These are phyloP conservation scores for Acanthurus leucopareius DNA, from an alignment of 2,797 vertebrate species.

Conservation along the genomic window DNA sequence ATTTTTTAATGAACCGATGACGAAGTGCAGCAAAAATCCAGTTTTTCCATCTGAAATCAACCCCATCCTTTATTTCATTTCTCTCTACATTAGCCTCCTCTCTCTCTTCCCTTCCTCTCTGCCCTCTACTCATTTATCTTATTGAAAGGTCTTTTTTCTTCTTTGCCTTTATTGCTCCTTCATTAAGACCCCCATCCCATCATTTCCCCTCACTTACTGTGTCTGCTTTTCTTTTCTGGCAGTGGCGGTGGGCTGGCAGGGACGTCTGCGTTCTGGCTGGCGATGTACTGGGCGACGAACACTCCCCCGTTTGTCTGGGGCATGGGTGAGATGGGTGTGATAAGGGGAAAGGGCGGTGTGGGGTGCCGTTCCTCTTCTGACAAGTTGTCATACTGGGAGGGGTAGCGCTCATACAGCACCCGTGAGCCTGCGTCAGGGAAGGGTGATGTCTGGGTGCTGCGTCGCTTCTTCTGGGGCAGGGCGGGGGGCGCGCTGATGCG, in stretches of 20 bases:
- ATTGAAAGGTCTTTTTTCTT: conserved; percentile 39
- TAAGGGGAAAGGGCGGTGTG: conserved; percentile 76
- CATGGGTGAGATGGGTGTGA: conserved; percentile 90
- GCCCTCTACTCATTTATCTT: conserved; percentile 30
- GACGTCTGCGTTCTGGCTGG: conserved; percentile 83
- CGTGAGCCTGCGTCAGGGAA: conserved; percentile 83
- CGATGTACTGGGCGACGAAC: conserved; percentile 86
- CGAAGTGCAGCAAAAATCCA: conserved; percentile 12
- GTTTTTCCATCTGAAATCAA: conserved; percentile 40
- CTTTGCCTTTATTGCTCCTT: not conserved
- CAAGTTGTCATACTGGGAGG: conserved; percentile 96
- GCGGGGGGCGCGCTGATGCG: conserved; percentile 88
- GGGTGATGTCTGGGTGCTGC: conserved; percentile 87
- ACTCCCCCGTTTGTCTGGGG: conserved; percentile 83
- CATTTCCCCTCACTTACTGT: conserved; percentile 89
- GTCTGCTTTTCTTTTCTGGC: conserved; percentile 97
- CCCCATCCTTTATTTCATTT: conserved; percentile 32
- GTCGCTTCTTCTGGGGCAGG: conserved; percentile 95
- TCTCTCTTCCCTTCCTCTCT: conserved; percentile 24
- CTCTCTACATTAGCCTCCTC: conserved; percentile 26
- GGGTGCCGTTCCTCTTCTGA: conserved; percentile 91
- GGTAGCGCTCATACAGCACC: conserved; percentile 90
- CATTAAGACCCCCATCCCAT: not conserved
- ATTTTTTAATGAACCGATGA: conserved; percentile 51
- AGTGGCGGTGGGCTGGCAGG: conserved; percentile 93